Percentiles rank a stretch among this genome's conserved stretches.
phyloP scores from a whole-genome alignment of 1,140 invertebrate species.

The Drosophila triauraria region DNA sequence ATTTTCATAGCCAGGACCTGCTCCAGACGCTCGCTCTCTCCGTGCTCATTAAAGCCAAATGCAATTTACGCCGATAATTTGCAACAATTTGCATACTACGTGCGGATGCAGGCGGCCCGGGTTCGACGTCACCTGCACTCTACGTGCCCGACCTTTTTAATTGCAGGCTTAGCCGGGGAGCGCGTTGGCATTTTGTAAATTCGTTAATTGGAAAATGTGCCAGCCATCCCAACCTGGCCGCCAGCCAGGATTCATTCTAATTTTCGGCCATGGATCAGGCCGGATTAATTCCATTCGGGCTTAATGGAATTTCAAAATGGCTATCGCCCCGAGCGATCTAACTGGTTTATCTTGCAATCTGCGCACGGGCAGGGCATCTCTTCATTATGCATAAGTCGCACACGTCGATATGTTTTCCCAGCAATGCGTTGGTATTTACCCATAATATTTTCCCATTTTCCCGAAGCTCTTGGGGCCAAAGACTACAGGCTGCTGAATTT shows the following conservation, averaged over 20 bases:
- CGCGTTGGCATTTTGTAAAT: slow-evolving; percentile 62
- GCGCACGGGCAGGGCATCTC: background rate
- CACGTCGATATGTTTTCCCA: slow-evolving; percentile 4
- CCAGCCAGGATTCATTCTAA: slow-evolving; percentile 2
- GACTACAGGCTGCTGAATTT: slow-evolving; percentile 55
- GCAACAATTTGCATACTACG: slow-evolving; percentile 77
- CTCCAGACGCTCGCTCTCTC: slow-evolving; percentile 14
- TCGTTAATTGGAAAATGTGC: slow-evolving; percentile 76
- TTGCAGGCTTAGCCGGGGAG: slow-evolving; percentile 52
- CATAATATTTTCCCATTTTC: slow-evolving; percentile 18
- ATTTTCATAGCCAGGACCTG: slow-evolving; percentile 5
- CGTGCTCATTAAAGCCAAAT: slow-evolving; percentile 64
- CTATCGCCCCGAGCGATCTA: slow-evolving; percentile 4
- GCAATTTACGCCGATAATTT: slow-evolving; percentile 70
- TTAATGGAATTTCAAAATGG: slow-evolving; percentile 36
- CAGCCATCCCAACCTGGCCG: slow-evolving; percentile 1
- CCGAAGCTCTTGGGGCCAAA: background rate
- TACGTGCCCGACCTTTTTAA: slow-evolving; percentile 66
- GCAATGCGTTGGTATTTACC: slow-evolving; percentile 15
- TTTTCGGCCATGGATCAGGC: slow-evolving; percentile 16
- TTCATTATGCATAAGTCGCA: slow-evolving; percentile 41
- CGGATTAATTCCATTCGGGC: slow-evolving; percentile 16
- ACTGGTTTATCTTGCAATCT: slow-evolving; percentile 12
- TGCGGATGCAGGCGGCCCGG: slow-evolving; percentile 41
- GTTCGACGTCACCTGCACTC: slow-evolving; percentile 23